A percentile compares a stretch with the other conserved stretches of the same genome.
Evolutionary conservation across 2,797 vertebrate species (phyloP).

Genomic region (Pachyuromys duprasi): DNA sequence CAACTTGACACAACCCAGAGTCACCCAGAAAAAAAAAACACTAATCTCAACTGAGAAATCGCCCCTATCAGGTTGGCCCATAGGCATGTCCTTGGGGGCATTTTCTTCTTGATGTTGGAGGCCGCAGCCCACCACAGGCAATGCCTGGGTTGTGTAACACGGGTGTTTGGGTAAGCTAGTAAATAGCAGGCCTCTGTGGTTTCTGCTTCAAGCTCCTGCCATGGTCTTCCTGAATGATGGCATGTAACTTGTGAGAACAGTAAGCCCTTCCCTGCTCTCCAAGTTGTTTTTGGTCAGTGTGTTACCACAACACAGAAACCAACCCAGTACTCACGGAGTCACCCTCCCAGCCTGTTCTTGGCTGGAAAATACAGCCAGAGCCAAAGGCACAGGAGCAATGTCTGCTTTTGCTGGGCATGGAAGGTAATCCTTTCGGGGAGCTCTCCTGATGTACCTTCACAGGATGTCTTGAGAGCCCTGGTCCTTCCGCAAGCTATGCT

Average conservation of each 20-base stretch:
- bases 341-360: background rate
- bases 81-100: background rate
- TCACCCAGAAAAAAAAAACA: background rate
- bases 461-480: background rate
- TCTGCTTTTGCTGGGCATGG: background rate
- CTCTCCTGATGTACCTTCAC: background rate
- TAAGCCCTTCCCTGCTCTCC: background rate
- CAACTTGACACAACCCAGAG: background rate
- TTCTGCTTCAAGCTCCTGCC: background rate
- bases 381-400: accelerated
- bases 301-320: background rate
- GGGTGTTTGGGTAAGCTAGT: background rate
- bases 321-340: background rate
- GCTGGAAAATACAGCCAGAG: background rate
- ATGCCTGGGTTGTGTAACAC: background rate
- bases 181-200: background rate
- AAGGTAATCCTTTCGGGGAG: background rate
- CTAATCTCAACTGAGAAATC: background rate
- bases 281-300: background rate
- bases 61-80: background rate
- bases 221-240: background rate
- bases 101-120: background rate
- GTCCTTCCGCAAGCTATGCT: background rate
- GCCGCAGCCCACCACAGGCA: background rate
- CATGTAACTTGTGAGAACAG: background rate